Evolutionary conservation across 1,140 invertebrate species (phyloP), one percentile per base, ranked within the genome.

Genomic region (Formica exsecta): DNA sequence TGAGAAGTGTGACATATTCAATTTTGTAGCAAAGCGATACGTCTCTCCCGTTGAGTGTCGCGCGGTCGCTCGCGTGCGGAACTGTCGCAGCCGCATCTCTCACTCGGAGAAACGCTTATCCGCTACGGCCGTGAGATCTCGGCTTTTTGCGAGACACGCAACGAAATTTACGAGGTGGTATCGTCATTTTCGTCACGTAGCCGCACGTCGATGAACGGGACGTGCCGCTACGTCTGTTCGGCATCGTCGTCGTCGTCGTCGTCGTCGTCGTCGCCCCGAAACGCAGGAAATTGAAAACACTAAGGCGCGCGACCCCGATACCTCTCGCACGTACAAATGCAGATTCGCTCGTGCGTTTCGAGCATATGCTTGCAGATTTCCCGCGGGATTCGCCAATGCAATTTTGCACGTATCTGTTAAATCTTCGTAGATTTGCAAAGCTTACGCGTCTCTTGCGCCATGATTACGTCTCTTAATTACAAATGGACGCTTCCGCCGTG

Each of bases 1-100:
- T 66, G 80, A 68, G 44, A 76, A 85, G 77, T 41, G 85, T 75
- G 86, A 68, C 73, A 87, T 85, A 87, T 87, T 87, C 86, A 87
- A 87, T 87, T 87, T 85, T 66, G 85, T 64, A 77, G 38, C 54
- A 38, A 73, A 71, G 80, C 70, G 44, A 75, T 76, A 85, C 64
- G 65, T 73, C 68, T 61, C 9, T 54, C 22, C 8, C 2, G 76
- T n/a, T 66, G 62, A 66, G 13, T 38, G 76, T 66, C 62, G 44
- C 61, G 61, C 61, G 75, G 61, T 77, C 19, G 41, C 9, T 77
- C 19, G 59, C 61, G 22, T 41, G 25, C 41, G 59, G 13, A 29
- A 4, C 11, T 68, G 5, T 51, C 48, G 16, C 48, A 51, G 41
- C 13, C 38, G n/a, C 9, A 4, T 44, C 11, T 68, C 41, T 48